Base-by-base conservation (phyloP, 2,797 vertebrate species). In the Syncerus caffer region DNA sequence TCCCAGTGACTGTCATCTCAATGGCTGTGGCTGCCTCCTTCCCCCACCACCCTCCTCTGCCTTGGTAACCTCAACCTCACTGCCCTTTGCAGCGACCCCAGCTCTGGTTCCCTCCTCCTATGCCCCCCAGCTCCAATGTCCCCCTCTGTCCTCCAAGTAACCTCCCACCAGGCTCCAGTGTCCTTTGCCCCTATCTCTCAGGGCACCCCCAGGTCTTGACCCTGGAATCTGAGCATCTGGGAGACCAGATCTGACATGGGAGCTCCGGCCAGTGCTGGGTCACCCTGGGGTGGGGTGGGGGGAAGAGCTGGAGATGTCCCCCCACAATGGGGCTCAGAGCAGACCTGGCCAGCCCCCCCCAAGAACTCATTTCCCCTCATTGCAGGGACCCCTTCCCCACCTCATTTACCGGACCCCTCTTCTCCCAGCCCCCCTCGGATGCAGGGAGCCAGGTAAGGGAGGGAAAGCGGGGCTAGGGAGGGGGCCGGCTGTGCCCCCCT, bases 321-420 rank as follows among this genome's bases (percentile, higher is more conserved):
- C 50, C 50, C 47, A 5, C 7, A 19, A 29, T 9, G 45, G 85
- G 92, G 42, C 86, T 60, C 79, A 89, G 83, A 92, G 71, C 38
- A 89, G 71, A 87, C 80, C 27, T 74, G 25, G 8, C 60, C 14
- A 3, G 78, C 82, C 51, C 88, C 47, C 50, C 50, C 84, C 50
- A 76, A 95, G 91, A 96, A 95, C 92, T 89, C 23, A 96, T 31
- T 31, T 53, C 53, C 90, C 96, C 87, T 96, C 89, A 9, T 3
- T 79, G 62, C 98, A 99, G 99, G 99, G 98, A 87, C 98, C 98
- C 60, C 98, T 94, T 13, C 98, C 99, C 3, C 99, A 99, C 96
- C 6, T 99, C 64, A 98, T 99, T 95, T 99, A 99, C 97, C 98
- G 98, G 93, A 98, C 99, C 98, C 98, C 99, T 76, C 98, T 99